phyloP scores from a whole-genome alignment of 2,888 invertebrate species.

The Merodon equestris region DNA sequence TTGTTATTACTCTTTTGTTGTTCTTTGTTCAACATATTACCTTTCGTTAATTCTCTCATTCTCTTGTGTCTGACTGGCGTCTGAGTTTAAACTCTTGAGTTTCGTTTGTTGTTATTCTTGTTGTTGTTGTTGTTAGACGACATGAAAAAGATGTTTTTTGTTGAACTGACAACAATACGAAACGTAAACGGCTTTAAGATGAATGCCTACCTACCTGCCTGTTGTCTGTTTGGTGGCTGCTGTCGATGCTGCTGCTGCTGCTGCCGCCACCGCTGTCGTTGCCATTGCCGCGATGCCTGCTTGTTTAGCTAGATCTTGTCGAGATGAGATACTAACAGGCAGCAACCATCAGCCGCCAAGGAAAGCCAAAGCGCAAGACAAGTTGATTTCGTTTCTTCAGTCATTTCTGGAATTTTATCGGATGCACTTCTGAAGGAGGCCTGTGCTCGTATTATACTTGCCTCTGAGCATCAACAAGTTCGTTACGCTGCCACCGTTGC shows the following conservation, averaged over 20 bases:
- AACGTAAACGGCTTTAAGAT: constrained; percentile 67
- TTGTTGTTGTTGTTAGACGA: constrained; percentile 65
- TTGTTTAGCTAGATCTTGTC: constrained; percentile 65
- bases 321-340: constrained; percentile 55
- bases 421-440: constrained; percentile 64
- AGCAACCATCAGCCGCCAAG: constrained; percentile 39
- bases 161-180: constrained; percentile 66
- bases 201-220: constrained; percentile 63
- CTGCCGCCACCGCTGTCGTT: constrained; percentile 37
- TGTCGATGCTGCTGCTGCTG: constrained; percentile 19
- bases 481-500: background rate
- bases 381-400: constrained; percentile 65
- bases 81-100: constrained; percentile 42
- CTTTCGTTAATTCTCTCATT: constrained; percentile 55
- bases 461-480: background rate
- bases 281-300: constrained; percentile 18
- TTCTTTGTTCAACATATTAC: constrained; percentile 44
- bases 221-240: constrained; percentile 23
- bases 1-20: constrained; percentile 60
- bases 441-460: constrained; percentile 7
- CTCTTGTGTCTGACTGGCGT: constrained; percentile 46
- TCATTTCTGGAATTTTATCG: constrained; percentile 69
- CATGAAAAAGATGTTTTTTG: constrained; percentile 67
- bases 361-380: constrained; percentile 66
- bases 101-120: too few species aligned